Conservation (phyloP, 2,113 vertebrate genomes). For the Archocentrus centrarchus region DNA sequence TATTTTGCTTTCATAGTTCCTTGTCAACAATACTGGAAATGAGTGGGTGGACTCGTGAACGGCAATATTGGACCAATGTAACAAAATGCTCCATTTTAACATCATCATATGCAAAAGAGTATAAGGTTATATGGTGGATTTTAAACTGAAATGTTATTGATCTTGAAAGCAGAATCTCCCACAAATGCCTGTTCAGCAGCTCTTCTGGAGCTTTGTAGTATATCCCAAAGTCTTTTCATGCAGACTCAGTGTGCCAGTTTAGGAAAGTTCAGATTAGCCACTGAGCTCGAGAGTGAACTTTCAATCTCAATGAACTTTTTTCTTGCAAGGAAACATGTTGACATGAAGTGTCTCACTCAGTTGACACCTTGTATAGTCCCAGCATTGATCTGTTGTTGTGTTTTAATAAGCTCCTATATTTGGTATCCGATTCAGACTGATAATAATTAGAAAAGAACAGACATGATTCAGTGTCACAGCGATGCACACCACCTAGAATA, state of each 20-base stretch:
- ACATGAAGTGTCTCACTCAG: neutral
- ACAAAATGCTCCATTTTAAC: too few species aligned
- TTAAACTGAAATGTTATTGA: neutral
- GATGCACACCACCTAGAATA: neutral
- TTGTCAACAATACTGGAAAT: neutral
- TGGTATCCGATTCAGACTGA: neutral
- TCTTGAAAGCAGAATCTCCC: neutral
- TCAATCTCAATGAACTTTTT: neutral
- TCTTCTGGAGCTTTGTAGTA: neutral
- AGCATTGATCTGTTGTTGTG: neutral
- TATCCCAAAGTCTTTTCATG: neutral
- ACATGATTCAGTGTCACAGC: neutral
- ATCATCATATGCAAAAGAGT: neutral
- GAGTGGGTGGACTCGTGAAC: too few species aligned
- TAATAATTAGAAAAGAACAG: neutral
- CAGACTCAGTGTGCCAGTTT: neutral
- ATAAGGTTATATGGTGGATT: too few species aligned
- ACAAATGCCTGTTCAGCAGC: neutral
- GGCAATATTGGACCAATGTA: neutral
- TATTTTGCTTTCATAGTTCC: neutral
- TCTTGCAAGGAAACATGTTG: fast-evolving
- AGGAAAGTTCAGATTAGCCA: neutral
- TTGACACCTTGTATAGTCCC: neutral
- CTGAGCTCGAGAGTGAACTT: neutral
- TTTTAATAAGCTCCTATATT: neutral